phyloP scores from a whole-genome alignment of 2,113 vertebrate species.

The Lepus europaeus region DNA sequence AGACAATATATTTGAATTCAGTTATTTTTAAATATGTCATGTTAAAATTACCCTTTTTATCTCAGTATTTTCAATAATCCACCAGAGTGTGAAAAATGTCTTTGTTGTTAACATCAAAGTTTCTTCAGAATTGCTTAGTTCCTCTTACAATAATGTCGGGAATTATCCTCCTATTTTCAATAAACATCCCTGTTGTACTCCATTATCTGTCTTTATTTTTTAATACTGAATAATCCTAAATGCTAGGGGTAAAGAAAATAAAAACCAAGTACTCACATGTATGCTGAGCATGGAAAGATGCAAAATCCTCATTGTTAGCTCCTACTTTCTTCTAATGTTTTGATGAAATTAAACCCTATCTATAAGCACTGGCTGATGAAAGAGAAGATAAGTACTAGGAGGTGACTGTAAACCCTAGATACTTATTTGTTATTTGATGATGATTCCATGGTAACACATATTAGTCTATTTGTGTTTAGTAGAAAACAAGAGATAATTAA shows the following conservation, averaged over 20 bases:
- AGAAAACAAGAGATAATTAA: conserved; percentile 32
- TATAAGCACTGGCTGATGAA: conserved; percentile 52
- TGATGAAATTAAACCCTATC: conserved; percentile 71
- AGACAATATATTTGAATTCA: not conserved
- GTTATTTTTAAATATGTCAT: conserved; percentile 51
- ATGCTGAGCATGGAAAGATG: conserved; percentile 68
- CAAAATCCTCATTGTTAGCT: conserved; percentile 59
- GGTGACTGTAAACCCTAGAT: conserved; percentile 60
- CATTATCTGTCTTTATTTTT: conserved; percentile 37
- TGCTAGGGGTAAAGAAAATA: not conserved
- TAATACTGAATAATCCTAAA: conserved; percentile 67
- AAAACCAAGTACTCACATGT: conserved; percentile 37
- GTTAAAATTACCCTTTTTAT: conserved; percentile 53
- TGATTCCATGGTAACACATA: conserved; percentile 59
- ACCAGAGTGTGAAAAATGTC: conserved; percentile 45
- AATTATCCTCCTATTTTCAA: conserved; percentile 65
- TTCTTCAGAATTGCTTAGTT: conserved; percentile 27
- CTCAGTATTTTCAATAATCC: conserved; percentile 48
- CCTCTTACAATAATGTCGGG: conserved; percentile 50
- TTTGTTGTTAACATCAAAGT: conserved; percentile 47
- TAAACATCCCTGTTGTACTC: conserved; percentile 45
- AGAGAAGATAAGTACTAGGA: conserved; percentile 48
- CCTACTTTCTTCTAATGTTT: conserved; percentile 57
- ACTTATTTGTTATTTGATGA: conserved; percentile 76
- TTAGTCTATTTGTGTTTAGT: conserved; percentile 44